These are phyloP conservation scores for Tetrapedia diversipes DNA, from an alignment of 2,888 invertebrate genomes.

Conservation along the genomic window DNA sequence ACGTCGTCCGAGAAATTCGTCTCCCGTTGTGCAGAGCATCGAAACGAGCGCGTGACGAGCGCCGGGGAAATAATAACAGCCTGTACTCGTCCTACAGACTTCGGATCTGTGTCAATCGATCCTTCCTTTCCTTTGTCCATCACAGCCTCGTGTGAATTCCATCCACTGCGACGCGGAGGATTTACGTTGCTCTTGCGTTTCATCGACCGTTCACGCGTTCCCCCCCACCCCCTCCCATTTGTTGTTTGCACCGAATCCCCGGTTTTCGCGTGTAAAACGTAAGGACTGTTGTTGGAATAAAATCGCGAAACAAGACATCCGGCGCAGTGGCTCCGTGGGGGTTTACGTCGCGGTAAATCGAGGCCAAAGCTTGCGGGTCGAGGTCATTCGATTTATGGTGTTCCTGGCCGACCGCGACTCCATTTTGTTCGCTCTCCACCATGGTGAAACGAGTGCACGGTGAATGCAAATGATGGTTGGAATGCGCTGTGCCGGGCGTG, in stretches of 20 bases:
- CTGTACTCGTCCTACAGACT: constrained; percentile 32
- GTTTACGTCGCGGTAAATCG: constrained; percentile 23
- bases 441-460: not conserved
- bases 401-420: not conserved
- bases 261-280: not conserved
- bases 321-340: not conserved
- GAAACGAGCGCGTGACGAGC: constrained; percentile 35
- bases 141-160: constrained; percentile 29
- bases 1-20: constrained; percentile 30
- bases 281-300: not conserved
- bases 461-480: not conserved
- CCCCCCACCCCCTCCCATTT: no score
- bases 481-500: not conserved
- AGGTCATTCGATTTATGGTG: constrained; percentile 27
- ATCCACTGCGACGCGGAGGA: constrained; percentile 8
- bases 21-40: constrained; percentile 11
- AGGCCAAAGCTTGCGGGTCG: constrained; percentile 7
- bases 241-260: not conserved
- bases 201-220: constrained; percentile 5
- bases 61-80: constrained; percentile 45
- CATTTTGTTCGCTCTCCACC: constrained; percentile 8
- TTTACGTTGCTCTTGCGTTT: constrained; percentile 8
- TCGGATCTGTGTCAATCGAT: constrained; percentile 57
- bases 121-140: constrained; percentile 34
- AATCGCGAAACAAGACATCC: constrained; percentile 10